A percentile compares a stretch with the other conserved stretches of the same genome.
phyloP scores from a whole-genome alignment of 2,888 invertebrate genomes.

The Eupeodes luniger region DNA sequence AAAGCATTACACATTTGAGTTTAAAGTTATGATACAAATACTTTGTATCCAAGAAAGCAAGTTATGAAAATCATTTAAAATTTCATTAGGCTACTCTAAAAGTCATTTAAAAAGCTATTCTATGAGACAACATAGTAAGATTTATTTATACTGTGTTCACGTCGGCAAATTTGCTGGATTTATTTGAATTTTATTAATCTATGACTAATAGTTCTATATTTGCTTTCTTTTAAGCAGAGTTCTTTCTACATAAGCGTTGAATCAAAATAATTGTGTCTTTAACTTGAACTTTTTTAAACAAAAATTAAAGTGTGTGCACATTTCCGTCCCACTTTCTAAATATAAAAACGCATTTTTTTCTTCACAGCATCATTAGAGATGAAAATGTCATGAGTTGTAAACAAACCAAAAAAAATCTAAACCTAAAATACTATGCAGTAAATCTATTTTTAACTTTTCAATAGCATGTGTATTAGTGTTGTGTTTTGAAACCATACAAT shows the following conservation, averaged over 20 bases:
- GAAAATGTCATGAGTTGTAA: conserved; percentile 29
- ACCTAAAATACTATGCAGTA: conserved; percentile 23
- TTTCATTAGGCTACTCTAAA: no score
- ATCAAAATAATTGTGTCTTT: neutral
- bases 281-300: neutral
- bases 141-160: no score
- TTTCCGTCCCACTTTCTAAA: conserved; percentile 52
- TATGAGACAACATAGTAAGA: no score
- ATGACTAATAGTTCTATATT: neutral
- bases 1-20: no score
- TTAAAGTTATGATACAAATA: no score
- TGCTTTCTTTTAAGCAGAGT: neutral
- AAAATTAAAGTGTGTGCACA: neutral
- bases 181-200: no score
- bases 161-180: no score
- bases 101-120: no score
- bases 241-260: neutral
- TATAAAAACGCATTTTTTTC: conserved; percentile 43
- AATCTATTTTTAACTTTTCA: conserved; percentile 5
- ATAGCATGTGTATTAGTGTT: neutral
- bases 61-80: no score
- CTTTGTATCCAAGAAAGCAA: no score
- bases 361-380: conserved; percentile 24
- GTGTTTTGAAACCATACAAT: conserved; percentile 2
- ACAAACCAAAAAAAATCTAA: conserved; percentile 37